Conservation (phyloP, 1,140 invertebrate genomes). For the Stenopsyche tienmushanensis region DNA sequence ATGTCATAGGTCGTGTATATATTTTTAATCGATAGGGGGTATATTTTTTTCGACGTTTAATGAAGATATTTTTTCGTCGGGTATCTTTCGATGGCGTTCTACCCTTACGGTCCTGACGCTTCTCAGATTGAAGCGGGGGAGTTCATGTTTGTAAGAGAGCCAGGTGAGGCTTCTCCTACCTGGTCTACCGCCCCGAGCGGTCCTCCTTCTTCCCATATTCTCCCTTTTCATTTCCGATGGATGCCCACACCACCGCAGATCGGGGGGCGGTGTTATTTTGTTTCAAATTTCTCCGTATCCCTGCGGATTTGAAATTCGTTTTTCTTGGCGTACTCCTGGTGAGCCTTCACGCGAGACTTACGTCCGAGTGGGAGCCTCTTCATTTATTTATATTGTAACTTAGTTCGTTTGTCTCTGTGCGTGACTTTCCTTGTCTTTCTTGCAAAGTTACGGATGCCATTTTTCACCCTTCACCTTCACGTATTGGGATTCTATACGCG, state of each 20-base stretch:
- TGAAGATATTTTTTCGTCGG: too few species aligned
- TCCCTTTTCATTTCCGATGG: conserved; percentile 6
- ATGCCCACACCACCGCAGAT: background rate
- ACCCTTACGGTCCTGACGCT: conserved; percentile 1
- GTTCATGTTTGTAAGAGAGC: too few species aligned
- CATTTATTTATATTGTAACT: conserved; percentile 4
- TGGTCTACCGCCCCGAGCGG: background rate
- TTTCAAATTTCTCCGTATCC: conserved; percentile 23
- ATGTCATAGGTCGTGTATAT: background rate
- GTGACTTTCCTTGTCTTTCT: background rate
- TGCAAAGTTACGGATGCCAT: too few species aligned
- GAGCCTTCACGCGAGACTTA: conserved; percentile 7
- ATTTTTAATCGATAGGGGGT: too few species aligned
- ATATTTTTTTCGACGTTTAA: too few species aligned
- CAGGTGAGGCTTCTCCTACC: background rate
- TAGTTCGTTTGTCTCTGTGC: background rate
- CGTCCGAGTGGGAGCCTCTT: background rate
- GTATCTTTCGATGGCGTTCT: too few species aligned
- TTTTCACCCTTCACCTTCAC: too few species aligned
- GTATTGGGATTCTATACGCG: too few species aligned
- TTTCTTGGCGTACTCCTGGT: conserved; percentile 1
- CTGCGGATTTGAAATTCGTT: conserved; percentile 24
- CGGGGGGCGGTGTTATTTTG: conserved; percentile 11
- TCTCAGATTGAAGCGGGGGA: too few species aligned
- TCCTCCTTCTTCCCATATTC: background rate